Evolutionary conservation across 2,113 vertebrate species (phyloP).

Genomic region (Tragelaphus strepsiceros): DNA sequence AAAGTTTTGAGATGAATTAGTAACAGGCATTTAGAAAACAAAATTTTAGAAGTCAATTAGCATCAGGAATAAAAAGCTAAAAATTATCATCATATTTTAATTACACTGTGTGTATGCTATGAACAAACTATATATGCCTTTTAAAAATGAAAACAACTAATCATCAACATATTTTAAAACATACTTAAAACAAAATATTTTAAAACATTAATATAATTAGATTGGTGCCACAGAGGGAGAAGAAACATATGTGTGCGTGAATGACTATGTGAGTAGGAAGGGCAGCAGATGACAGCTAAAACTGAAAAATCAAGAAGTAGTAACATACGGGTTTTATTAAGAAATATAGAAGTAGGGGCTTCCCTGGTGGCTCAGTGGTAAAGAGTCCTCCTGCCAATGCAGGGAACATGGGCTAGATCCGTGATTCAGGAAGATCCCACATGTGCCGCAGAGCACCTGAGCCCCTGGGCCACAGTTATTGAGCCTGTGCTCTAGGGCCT

Average conservation of each 20-base stretch:
- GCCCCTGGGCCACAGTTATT: background rate
- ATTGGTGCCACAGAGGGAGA: background rate
- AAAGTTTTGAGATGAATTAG: background rate
- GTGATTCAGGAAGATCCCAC: background rate
- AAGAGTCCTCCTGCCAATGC: background rate
- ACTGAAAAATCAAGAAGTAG: background rate
- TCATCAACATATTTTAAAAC: background rate
- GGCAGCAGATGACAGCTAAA: background rate
- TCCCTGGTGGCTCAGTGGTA: background rate
- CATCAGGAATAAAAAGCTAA: background rate
- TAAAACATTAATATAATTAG: background rate
- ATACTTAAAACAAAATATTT: background rate
- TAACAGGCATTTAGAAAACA: background rate
- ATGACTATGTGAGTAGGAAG: background rate
- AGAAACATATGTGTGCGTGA: background rate
- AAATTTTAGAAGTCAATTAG: background rate
- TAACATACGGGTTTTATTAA: background rate
- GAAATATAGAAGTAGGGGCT: background rate
- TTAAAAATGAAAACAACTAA: background rate
- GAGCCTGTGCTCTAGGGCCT: background rate
- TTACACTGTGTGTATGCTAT: background rate
- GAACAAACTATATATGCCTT: background rate
- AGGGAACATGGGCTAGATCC: background rate
- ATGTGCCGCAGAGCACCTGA: fast-evolving
- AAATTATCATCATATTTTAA: background rate